Percentiles rank a stretch among this genome's conserved stretches.
Evolutionary conservation across 2,113 vertebrate species (phyloP).

Genomic region (Scophthalmus maximus): DNA sequence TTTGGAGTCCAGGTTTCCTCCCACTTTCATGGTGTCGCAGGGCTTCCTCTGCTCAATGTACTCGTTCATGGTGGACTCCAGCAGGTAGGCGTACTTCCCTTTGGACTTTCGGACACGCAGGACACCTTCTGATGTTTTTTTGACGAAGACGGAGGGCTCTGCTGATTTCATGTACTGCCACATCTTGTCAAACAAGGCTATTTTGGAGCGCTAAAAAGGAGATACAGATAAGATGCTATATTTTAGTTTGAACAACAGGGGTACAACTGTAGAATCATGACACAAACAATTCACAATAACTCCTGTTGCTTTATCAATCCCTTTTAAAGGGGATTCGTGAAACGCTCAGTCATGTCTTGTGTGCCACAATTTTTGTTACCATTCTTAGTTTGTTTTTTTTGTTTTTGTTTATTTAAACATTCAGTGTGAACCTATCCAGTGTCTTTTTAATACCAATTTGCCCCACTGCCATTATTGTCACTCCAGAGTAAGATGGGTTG

Average conservation of each 20-base stretch:
- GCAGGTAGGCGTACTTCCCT: conserved; percentile 97
- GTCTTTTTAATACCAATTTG: too few species aligned
- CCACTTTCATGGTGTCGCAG: conserved; percentile 99
- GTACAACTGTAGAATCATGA: background rate
- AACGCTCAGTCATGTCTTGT: too few species aligned
- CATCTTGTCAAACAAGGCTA: conserved; percentile 99
- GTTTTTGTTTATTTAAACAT: too few species aligned
- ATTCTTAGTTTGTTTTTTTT: too few species aligned
- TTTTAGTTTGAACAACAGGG: background rate
- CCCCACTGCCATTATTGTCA: too few species aligned
- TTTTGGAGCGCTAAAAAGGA: conserved; percentile 93
- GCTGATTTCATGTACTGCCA: conserved; percentile 99
- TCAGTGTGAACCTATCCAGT: too few species aligned
- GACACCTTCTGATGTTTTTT: conserved; percentile 96
- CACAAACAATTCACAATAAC: too few species aligned
- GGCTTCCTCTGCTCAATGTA: conserved; percentile 98
- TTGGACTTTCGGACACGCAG: conserved; percentile 95
- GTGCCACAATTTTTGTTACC: too few species aligned
- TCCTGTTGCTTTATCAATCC: too few species aligned
- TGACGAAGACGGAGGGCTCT: conserved; percentile 96
- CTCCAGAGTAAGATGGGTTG: too few species aligned
- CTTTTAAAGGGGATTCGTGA: too few species aligned
- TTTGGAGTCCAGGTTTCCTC: conserved; percentile 98
- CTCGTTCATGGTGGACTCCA: conserved; percentile 99
- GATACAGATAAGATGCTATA: conserved; percentile 1